Evolutionary conservation across 1,140 invertebrate genomes (phyloP), one percentile per base, ranked within the genome.

Genomic region (Metopolophium dirhodum): DNA sequence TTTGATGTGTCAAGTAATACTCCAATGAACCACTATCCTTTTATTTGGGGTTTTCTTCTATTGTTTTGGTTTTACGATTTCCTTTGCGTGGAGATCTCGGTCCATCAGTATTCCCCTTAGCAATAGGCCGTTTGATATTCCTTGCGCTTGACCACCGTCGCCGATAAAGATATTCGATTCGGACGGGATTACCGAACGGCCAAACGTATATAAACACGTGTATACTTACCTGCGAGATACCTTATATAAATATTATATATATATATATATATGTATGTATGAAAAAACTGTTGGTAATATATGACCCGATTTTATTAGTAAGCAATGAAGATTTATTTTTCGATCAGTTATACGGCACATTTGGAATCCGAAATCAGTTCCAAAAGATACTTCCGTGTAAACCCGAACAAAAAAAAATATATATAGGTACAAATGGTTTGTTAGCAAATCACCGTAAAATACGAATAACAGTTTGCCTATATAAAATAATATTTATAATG

Each of bases 141-240:
- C 82, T 93, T 9, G 47, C 77, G 77, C 68, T 92, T 92, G 91
- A 92, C 91, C 88, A 54, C 51, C n/a, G 49, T 89, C 26, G 88
- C 23, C 45, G 91, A 86, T 93, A 54, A 92, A 83, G 82, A 93
- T 82, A 93, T 93, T 93, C 91, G 82, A 93, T 93, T 86, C 91
- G 91, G 82, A 83, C 11, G 91, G 82, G 82, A 93, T 93, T 93
- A 93, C 91, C 7, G 14, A 37, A 41, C n/a, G 47, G 82, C 47
- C n/a, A 92, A 85, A 37, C 68, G 82, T 51, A 93, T 51, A 86
- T 86, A 93, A 93, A 93, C 77, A 93, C 91, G 91, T 54, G 51
- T 57, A 57, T 57, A 41, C 88, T 89, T 89, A 89, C 88, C 88
- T 89, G 35, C 8, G 35, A 89, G 51, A 41, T 54, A 49, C 86